Conservation (phyloP, 2,797 vertebrate species). For the Sardinella longiceps region DNA sequence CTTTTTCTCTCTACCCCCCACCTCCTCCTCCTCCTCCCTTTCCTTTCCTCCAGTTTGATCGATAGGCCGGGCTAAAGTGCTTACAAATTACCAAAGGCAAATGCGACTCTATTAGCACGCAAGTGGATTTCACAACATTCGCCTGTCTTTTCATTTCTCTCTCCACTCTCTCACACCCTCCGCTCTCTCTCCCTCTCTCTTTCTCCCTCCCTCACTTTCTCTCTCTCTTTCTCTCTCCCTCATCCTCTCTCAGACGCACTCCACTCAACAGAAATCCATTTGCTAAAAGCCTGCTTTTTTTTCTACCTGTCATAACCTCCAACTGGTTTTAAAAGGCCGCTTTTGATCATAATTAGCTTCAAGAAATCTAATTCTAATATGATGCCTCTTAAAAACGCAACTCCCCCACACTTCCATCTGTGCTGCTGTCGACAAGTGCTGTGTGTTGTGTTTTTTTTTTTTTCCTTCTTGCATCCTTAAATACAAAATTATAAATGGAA, state of each 20-base stretch:
- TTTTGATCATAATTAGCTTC: conserved; percentile 83
- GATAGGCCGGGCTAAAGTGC: conserved; percentile 76
- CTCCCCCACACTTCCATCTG: conserved; percentile 74
- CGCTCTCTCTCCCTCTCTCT: conserved; percentile 70
- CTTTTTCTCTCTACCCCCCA: conserved; percentile 34
- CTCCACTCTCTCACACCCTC: conserved; percentile 47
- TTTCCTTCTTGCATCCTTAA: conserved; percentile 1
- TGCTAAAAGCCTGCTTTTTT: conserved; percentile 81
- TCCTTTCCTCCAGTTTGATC: conserved; percentile 69
- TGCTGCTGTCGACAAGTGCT: conserved; percentile 70
- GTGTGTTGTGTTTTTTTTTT: conserved; percentile 59
- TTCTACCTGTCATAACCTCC: conserved; percentile 79
- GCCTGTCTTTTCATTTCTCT: conserved; percentile 74
- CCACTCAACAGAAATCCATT: conserved; percentile 77
- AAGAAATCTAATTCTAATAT: conserved; percentile 82
- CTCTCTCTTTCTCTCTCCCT: conserved; percentile 50
- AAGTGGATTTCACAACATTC: conserved; percentile 78
- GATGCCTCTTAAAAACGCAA: conserved; percentile 80
- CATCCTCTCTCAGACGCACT: conserved; percentile 50
- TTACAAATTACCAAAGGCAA: conserved; percentile 87
- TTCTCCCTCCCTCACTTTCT: conserved; percentile 36
- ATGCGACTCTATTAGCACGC: conserved; percentile 79
- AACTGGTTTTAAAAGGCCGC: conserved; percentile 66
- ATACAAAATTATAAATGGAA: conserved; percentile 75
- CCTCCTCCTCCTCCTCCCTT: not conserved